phyloP scores from a whole-genome alignment of 1,140 invertebrate species.

The Hormaphis cornu region DNA sequence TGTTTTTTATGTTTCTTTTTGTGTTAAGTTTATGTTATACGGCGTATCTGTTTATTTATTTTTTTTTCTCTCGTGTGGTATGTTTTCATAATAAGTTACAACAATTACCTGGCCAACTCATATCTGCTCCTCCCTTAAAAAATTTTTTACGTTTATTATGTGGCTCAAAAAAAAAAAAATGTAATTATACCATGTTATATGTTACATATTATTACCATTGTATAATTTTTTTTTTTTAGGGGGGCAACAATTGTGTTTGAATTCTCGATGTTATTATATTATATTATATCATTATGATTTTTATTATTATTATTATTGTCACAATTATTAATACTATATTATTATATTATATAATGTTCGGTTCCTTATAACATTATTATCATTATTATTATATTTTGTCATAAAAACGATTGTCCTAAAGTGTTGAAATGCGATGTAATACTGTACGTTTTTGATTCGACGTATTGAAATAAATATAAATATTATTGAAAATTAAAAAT shows the following conservation, averaged over 20 bases:
- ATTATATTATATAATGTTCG: slow-evolving; percentile 5
- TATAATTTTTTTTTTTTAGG: not conserved
- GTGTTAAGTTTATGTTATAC: slow-evolving; percentile 31
- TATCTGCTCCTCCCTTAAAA: not conserved
- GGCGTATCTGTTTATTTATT: slow-evolving; percentile 19
- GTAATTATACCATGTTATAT: not conserved
- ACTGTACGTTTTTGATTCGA: not conserved
- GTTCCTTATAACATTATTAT: slow-evolving; percentile 24
- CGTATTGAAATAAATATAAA: not conserved
- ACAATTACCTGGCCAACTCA: not conserved
- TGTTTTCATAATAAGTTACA: not conserved
- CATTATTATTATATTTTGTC: slow-evolving; percentile 14
- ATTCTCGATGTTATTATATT: slow-evolving; percentile 17
- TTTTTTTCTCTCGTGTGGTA: slow-evolving; percentile 15
- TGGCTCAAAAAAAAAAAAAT: slow-evolving; percentile 20
- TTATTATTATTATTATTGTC: slow-evolving; percentile 1
- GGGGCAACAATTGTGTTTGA: not conserved
- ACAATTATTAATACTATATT: slow-evolving; percentile 12
- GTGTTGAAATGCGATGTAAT: not conserved
- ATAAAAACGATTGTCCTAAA: slow-evolving; percentile 14
- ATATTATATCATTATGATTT: not conserved
- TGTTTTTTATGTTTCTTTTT: slow-evolving; percentile 14
- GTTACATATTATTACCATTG: slow-evolving; percentile 13
- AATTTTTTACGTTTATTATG: slow-evolving; percentile 20
- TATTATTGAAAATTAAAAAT: slow-evolving; percentile 18